Percentiles rank a stretch among this genome's conserved stretches.
Conservation (phyloP, 92 coral and sea anemone genomes). For the Zoanthus sansibaricus region DNA sequence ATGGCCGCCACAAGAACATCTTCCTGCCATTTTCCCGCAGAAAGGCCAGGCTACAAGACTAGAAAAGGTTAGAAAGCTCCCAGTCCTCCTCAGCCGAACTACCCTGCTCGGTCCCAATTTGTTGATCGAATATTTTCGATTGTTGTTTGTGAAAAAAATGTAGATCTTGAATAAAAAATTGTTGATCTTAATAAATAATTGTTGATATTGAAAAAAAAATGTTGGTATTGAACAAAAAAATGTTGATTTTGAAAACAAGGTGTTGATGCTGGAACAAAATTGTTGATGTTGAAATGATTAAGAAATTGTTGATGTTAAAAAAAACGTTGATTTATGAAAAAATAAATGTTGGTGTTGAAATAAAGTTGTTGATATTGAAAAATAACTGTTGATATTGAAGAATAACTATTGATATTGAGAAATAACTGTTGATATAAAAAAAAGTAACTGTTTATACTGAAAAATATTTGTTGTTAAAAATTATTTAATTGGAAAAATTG, state of each 20-base stretch:
- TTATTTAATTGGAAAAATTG: background rate
- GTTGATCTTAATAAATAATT: conserved; percentile 23
- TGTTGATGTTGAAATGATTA: conserved; percentile 15
- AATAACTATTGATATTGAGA: background rate
- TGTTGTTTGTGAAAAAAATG: conserved; percentile 13
- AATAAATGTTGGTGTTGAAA: background rate
- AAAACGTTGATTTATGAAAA: background rate
- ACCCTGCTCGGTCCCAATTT: conserved; percentile 23
- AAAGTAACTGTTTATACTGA: background rate
- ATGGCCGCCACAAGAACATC: conserved; percentile 17
- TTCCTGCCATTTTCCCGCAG: conserved; percentile 26
- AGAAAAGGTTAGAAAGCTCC: conserved; percentile 2
- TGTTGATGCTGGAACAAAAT: conserved; percentile 22
- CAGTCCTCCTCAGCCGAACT: background rate
- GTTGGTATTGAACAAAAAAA: background rate
- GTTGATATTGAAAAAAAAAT: conserved; percentile 11
- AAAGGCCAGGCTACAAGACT: conserved; percentile 2
- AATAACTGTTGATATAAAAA: too few relatives aligned
- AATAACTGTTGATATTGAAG: background rate
- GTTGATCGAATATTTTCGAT: background rate
- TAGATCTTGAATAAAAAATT: background rate
- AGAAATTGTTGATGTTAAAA: conserved; percentile 9
- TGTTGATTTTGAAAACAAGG: conserved; percentile 13
- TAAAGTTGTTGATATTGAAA: background rate
- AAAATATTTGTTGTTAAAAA: background rate